Percentiles rank a stretch among this genome's conserved stretches.
phyloP scores from a whole-genome alignment of 2,888 invertebrate species.

The Drosophila kuntzei region DNA sequence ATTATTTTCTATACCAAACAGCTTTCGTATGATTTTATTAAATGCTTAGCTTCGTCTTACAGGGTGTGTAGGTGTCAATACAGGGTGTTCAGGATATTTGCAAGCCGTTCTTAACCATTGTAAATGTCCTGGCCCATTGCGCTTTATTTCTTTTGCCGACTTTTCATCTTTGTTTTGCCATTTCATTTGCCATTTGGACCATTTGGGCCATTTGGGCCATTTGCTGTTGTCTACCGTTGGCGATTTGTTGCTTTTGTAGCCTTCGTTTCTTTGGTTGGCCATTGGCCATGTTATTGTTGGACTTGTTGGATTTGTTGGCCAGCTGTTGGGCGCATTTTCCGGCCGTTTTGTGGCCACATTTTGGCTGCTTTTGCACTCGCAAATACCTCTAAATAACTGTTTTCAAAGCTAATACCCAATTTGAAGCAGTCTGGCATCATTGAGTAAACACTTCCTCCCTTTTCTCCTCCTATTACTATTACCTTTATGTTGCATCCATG shows the following conservation, averaged over 20 bases:
- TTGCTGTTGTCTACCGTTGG: slow-evolving; percentile 54
- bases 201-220: slow-evolving; percentile 21
- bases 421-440: slow-evolving; percentile 5
- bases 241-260: slow-evolving; percentile 58
- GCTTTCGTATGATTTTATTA: too few species aligned
- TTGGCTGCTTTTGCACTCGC: slow-evolving; percentile 42
- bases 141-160: slow-evolving; percentile 47
- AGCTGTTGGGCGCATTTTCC: slow-evolving; percentile 65
- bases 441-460: neutral
- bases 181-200: slow-evolving; percentile 60
- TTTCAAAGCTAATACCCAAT: slow-evolving; percentile 51
- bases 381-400: slow-evolving; percentile 62
- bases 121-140: slow-evolving; percentile 35
- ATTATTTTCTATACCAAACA: neutral
- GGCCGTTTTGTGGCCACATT: slow-evolving; percentile 73
- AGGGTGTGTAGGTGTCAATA: neutral
- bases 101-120: slow-evolving; percentile 6
- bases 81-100: slow-evolving; percentile 26
- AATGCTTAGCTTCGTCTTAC: neutral
- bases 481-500: slow-evolving; percentile 12
- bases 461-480: too few species aligned
- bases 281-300: slow-evolving; percentile 18
- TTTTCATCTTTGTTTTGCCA: slow-evolving; percentile 71
- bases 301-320: slow-evolving; percentile 45
- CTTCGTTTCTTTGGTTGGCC: slow-evolving; percentile 18